Evolutionary conservation across 1,140 invertebrate genomes (phyloP), one percentile per base, ranked within the genome.

Genomic region (Teleogryllus occipitalis): DNA sequence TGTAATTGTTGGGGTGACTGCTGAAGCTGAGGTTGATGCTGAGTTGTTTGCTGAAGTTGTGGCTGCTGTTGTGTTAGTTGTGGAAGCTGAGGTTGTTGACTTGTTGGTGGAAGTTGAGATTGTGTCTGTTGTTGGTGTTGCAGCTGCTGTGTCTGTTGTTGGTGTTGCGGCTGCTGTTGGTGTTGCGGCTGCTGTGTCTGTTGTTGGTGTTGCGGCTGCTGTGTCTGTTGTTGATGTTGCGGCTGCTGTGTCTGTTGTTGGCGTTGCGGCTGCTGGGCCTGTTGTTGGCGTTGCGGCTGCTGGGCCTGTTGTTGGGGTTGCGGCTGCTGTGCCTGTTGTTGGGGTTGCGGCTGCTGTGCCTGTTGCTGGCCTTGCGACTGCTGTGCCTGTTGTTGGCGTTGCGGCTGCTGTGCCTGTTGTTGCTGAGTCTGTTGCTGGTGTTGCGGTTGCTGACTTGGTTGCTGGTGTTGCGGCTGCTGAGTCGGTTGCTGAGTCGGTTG

Each of bases 251-350:
- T 78, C 74, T 82, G 80, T 77, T 78, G 79, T 78, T 77, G 27
- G 78, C 74, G 80, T 39, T 48, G 8, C 7, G 49, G 18, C 18
- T 78, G 78, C 74, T 39, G 27, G 5, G 14, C 21, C 39, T 75
- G 72, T 74, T 75, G 77, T 22, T 85, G 80, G 87, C 85, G 83
- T 65, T 65, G 54, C 3, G 7, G 7, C 10, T 65, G 54, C 0
- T 65, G 54, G 0, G 18, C 77, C 76, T 77, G 65, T 82, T 80
- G 78, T 80, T 87, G 86, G 78, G 86, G 85, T 2, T 85, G 85
- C 82, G 86, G 85, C 21, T 84, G 85, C 84, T 85, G 81, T 82
- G 84, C 85, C 49, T 86, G 87, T 54, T 87, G 86, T 82, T 87
- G 85, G 78, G 87, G 86, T 77, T 78, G 86, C 82, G 82, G 87